Evolutionary conservation across 1,140 invertebrate genomes (phyloP), one percentile per base, ranked within the genome.

Genomic region (Ruditapes philippinarum): DNA sequence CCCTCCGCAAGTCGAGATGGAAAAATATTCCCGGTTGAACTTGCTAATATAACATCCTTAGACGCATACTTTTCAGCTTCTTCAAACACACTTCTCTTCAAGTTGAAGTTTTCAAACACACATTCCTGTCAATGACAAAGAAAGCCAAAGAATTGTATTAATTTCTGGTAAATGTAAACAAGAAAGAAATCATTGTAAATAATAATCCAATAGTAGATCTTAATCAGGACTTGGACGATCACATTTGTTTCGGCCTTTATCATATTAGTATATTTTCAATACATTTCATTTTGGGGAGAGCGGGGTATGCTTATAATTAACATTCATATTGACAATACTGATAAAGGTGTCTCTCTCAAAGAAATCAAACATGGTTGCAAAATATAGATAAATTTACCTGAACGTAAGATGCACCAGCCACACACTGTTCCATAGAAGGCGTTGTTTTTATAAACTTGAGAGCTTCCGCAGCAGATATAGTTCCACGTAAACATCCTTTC

Each of bases 1-100:
- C 70, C 80, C 31, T 89, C 87, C 12, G 87, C 73, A 7, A 89
- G 78, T 12, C 68, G 49, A 31, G 87, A 82, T 28, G 87, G 40
- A 40, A 82, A 89, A 31, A 89, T 89, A 42, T 89, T 89, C 25
- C 79, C 87, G 5, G 87, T 89, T 31, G 87, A 89, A 36, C 87
- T 89, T 19, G 87, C 87, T 0, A 89, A 31, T 3, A 89, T 76
- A 54, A 40, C 87, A 36, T 81, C 60, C 3, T 14, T 19, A n/a
- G 33, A 31, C 14, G 33, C 79, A 49, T 57, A 76, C n/a, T 73
- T 51, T 25, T 76, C 78, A 1, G 60, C 68, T 42, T 89, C 87
- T 49, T 73, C 79, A 45, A 89, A 82, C 33, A 89, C 79, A 17
- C 17, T 49, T 28, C 70, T 31, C 38, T 89, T 89, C 28, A 89